phyloP scores from a whole-genome alignment of 2,797 vertebrate genomes.

The Pipistrellus pipistrellus region DNA sequence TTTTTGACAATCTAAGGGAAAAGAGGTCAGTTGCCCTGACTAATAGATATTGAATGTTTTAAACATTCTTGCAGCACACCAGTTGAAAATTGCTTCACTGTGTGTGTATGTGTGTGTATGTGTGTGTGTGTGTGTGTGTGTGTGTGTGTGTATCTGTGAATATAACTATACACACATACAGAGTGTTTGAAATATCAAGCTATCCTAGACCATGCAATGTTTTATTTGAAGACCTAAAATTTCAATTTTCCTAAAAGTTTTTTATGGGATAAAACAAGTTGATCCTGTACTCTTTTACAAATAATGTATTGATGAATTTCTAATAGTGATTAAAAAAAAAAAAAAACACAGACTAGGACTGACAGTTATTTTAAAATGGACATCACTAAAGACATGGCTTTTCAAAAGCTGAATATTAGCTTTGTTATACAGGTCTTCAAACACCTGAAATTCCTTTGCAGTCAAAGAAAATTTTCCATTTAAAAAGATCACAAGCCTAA shows the following conservation, averaged over 20 bases:
- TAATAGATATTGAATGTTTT: background rate
- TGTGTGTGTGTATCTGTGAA: background rate
- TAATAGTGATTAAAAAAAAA: background rate
- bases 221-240: constrained; percentile 56
- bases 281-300: background rate
- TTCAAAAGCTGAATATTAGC: constrained; percentile 62
- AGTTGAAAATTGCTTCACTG: background rate
- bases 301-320: background rate
- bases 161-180: background rate
- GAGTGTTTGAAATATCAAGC: background rate
- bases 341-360: background rate
- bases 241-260: constrained; percentile 55
- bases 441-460: constrained; percentile 59
- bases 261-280: constrained; percentile 12
- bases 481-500: constrained; percentile 62
- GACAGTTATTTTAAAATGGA: constrained; percentile 20
- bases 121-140: background rate
- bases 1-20: background rate
- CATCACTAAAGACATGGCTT: constrained; percentile 15
- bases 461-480: constrained; percentile 64
- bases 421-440: constrained; percentile 67
- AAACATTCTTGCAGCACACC: background rate
- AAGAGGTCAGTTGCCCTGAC: background rate
- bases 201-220: background rate
- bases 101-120: background rate